Evolutionary conservation across 2,888 invertebrate genomes (phyloP).

Genomic region (Plagodis pulveraria): DNA sequence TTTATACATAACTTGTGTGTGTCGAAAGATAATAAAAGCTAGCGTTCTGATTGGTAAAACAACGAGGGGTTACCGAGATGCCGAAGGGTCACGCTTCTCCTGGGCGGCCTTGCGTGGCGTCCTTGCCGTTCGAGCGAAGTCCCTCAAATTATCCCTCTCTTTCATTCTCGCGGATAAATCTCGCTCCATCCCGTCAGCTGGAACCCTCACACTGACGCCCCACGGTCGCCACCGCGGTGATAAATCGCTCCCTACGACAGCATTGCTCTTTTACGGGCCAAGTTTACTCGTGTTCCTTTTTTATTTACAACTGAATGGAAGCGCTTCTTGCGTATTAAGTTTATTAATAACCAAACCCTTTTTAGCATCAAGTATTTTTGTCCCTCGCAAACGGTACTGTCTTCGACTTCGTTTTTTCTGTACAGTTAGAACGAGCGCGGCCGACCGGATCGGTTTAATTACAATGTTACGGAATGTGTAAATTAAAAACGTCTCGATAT

Average conservation of each 20-base stretch:
- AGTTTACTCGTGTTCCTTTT: constrained; percentile 61
- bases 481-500: constrained; percentile 59
- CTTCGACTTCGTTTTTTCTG: constrained; percentile 47
- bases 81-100: constrained; percentile 53
- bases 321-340: constrained; percentile 60
- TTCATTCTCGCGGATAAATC: constrained; percentile 45
- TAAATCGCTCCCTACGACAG: constrained; percentile 73
- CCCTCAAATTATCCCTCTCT: constrained; percentile 52
- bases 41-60: constrained; percentile 43
- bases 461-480: constrained; percentile 64
- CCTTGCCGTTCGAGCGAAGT: constrained; percentile 69
- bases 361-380: constrained; percentile 53
- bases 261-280: constrained; percentile 62
- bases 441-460: constrained; percentile 63
- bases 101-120: constrained; percentile 74
- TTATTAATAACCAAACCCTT: constrained; percentile 66
- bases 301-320: constrained; percentile 57
- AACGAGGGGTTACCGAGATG: constrained; percentile 43
- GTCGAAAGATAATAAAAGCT: constrained; percentile 2
- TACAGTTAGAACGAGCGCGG: constrained; percentile 60
- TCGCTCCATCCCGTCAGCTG: constrained; percentile 44
- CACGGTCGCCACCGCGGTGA: constrained; percentile 65
- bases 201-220: constrained; percentile 46
- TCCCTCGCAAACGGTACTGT: constrained; percentile 44
- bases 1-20: background rate